Percentiles rank a stretch among this genome's conserved stretches.
These are phyloP conservation scores for Babyrousa celebensis DNA, from an alignment of 2,797 vertebrate genomes.

Conservation along the genomic window DNA sequence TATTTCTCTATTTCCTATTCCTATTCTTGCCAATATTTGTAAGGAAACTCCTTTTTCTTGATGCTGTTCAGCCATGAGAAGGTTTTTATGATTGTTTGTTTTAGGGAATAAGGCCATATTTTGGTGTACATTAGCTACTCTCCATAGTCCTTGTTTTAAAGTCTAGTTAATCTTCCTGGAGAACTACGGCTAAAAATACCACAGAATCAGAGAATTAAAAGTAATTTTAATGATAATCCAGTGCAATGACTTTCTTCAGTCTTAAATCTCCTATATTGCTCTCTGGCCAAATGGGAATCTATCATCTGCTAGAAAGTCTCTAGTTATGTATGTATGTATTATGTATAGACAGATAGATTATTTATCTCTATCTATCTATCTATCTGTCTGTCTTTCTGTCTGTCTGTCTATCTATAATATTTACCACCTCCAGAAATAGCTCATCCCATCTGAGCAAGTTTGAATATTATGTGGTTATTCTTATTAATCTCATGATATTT, in stretches of 20 bases:
- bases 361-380: too few species aligned
- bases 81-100: slow-evolving; percentile 28
- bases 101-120: background rate
- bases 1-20: slow-evolving; percentile 44
- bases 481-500: slow-evolving; percentile 1
- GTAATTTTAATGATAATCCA: slow-evolving; percentile 40
- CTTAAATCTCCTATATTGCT: background rate
- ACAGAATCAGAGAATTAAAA: slow-evolving; percentile 10
- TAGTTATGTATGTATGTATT: background rate
- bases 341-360: too few species aligned
- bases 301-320: background rate
- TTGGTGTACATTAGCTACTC: background rate
- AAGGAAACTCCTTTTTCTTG: background rate
- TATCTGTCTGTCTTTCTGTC: too few species aligned
- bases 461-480: slow-evolving; percentile 13
- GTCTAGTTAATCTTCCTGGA: slow-evolving; percentile 30
- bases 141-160: slow-evolving; percentile 25
- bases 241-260: background rate
- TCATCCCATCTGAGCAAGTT: slow-evolving; percentile 4
- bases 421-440: background rate
- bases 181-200: background rate
- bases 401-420: background rate
- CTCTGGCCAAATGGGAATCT: background rate
- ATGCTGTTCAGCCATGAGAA: background rate
- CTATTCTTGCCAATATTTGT: background rate